Base-by-base conservation (phyloP, 2,888 invertebrate genomes). In the Cataglyphis albicans region DNA sequence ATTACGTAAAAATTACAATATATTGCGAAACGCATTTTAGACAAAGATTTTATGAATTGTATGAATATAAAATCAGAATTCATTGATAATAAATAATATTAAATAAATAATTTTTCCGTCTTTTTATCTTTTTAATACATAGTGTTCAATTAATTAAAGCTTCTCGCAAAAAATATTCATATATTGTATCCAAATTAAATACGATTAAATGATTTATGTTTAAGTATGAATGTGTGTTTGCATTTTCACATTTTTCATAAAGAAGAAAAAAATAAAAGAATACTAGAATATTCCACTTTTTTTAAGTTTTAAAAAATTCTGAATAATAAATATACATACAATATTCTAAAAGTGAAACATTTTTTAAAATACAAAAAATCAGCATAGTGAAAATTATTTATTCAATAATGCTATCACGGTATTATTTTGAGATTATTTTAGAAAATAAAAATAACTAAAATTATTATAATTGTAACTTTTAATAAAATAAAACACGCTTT, bases 391-490 rank as follows among this genome's bases (percentile, higher is more conserved):
- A 38, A n/a, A 52, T n/a, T 32, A 35, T n/a, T 12, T n/a, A 57
- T 0, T 5, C n/a, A 38, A 41, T 18, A 38, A 41, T 18, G 18
- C 0, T 70, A 29, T 35, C 7, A 35, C 7, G 52, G 15, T 52
- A 57, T 18, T 38, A 38, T 25, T 59, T 25, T 10, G 0, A 72
- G 10, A 25, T 72, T 21, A 35, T 25, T 25, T 12, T 55, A 18
- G 21, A 12, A 74, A 44, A 29, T 25, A 32, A 74, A 44, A 12
- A n/a, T 64, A 21, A 61, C 12, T 29, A 61, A 64, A 63, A 64
- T 64, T 44, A 41, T 15, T 32, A 44, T 64, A 72, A 38, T n/a
- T 72, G 18, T 25, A 41, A 38, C 25, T 10, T 72, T 72, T 3
- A 44, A 35, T 35, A n/a, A 63, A 32, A 35, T 5, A 35, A 63